Evolutionary conservation across 2,113 vertebrate species (phyloP).

Genomic region (Engraulis encrasicolus): DNA sequence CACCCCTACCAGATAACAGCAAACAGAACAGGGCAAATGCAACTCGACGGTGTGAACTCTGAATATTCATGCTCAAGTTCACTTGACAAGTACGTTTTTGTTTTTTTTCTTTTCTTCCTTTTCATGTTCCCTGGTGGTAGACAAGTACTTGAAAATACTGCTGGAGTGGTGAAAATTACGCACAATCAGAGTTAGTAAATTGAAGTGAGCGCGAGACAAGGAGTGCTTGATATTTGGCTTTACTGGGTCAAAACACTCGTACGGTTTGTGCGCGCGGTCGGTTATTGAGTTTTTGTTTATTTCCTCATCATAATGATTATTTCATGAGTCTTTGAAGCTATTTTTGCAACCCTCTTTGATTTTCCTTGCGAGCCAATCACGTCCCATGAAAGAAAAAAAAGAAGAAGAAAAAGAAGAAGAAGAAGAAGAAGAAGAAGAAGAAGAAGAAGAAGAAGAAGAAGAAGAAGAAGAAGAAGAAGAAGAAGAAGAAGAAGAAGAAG

Average conservation of each 20-base stretch:
- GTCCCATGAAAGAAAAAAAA: conserved; percentile 27
- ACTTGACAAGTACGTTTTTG: not conserved
- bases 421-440: too few species aligned
- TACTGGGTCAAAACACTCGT: not conserved
- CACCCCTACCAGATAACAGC: not conserved
- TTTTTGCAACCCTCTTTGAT: conserved; percentile 48
- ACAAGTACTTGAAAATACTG: not conserved
- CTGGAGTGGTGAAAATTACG: not conserved
- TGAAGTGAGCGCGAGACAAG: not conserved
- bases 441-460: too few species aligned
- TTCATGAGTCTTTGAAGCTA: conserved; percentile 49
- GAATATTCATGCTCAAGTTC: not conserved
- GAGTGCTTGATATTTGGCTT: not conserved
- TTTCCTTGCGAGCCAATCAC: conserved; percentile 38
- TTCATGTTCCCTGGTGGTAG: not conserved
- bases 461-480: too few species aligned
- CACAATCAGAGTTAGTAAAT: not conserved
- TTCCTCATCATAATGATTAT: conserved; percentile 33
- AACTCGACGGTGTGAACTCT: not conserved
- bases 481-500: too few species aligned
- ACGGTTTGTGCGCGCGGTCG: too few species aligned
- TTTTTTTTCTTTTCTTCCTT: not conserved
- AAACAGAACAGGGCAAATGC: not conserved
- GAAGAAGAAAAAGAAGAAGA: too few species aligned
- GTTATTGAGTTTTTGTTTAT: conserved; percentile 42